Percentiles rank a stretch among this genome's conserved stretches.
phyloP scores from a whole-genome alignment of 2,797 vertebrate species.

The Carduelis carduelis region DNA sequence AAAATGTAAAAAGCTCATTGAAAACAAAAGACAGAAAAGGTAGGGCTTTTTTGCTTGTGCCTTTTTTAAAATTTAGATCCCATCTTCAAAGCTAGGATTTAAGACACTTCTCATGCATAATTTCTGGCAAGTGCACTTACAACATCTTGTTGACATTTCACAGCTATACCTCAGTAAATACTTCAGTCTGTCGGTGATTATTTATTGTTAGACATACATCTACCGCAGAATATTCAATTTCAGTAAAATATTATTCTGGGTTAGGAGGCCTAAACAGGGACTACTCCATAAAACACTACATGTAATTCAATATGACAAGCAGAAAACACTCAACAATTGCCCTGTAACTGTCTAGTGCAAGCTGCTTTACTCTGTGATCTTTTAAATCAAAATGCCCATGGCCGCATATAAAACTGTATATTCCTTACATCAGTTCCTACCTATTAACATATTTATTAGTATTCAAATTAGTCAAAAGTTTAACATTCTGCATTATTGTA shows the following conservation, averaged over 20 bases:
- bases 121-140: neutral
- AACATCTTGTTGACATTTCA: slow-evolving; percentile 36
- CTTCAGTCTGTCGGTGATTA: neutral
- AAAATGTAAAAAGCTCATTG: neutral
- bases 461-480: neutral
- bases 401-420: neutral
- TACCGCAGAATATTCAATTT: slow-evolving; percentile 1
- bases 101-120: neutral
- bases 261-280: neutral
- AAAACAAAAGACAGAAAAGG: neutral
- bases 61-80: neutral
- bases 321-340: neutral
- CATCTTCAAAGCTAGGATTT: neutral
- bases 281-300: neutral
- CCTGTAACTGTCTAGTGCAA: neutral
- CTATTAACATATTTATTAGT: neutral
- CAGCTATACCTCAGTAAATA: slow-evolving; percentile 7
- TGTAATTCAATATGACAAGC: neutral
- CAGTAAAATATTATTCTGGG: neutral
- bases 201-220: neutral
- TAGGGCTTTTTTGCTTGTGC: neutral
- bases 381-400: neutral
- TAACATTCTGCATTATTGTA: neutral
- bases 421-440: neutral
- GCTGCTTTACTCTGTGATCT: neutral